Base-by-base conservation (phyloP, 2,797 vertebrate species). In the Zalophus californianus region DNA sequence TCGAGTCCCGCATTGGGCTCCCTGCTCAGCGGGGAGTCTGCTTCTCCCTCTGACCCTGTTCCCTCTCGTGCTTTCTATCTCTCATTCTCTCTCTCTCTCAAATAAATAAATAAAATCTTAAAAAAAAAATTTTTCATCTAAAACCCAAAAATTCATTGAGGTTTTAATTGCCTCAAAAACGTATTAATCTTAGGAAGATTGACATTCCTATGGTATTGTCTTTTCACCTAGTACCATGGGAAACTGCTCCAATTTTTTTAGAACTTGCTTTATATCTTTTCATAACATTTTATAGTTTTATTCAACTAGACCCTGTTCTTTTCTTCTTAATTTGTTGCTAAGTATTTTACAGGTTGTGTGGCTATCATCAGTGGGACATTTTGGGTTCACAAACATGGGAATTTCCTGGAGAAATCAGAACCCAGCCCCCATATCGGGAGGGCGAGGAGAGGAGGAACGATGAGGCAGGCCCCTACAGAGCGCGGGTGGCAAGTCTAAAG, bases 291-390 rank as follows among this genome's bases (percentile, higher is more conserved):
- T 88, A 50, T 10, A 79, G 44, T 85, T 93, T 60, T 90, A 48
- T 54, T 93, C 56, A 90, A 50, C 18, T 18, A 90, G 48, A 32
- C 3, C 16, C 13, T 35, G 25, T 73, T 89, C 7, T 70, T 79
- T 60, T 89, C 58, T 68, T 89, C 72, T 93, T 80, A 64, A 66
- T 86, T 86, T 96, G 54, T 86, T 86, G 23, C 38, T 50, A 64
- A 73, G 35, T 38, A 93, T n/a, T 56, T 86, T 66, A 72, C 13
- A 90, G 5, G 1, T 56, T 62, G 4, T 25, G 14, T 44, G 52
- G 35, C 27, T 85, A 52, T 72, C 35, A 25, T 48, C 35, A 32
- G 3, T 20, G 15, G 35, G 35, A 60, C 20, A 50, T 56, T 4
- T 1, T 21, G 20, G 38, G 23, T 72, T 91, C 41, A 9, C 32